phyloP scores from a whole-genome alignment of 1,140 invertebrate species.

The Gryon sp. region DNA sequence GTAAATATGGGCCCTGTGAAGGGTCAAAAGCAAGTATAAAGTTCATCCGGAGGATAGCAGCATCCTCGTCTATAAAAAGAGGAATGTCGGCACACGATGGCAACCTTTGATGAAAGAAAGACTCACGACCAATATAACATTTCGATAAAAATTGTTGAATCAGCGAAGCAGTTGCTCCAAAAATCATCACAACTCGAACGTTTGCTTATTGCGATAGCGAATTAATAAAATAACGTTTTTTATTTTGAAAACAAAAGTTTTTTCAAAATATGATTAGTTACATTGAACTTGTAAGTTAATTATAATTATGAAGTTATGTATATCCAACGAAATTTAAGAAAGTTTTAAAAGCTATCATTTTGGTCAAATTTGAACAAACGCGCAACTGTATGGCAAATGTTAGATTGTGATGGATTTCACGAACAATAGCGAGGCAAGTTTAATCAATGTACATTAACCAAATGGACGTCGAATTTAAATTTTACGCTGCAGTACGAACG shows the following conservation, averaged over 20 bases:
- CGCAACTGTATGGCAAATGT: too few relatives aligned
- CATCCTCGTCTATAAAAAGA: constrained; percentile 54
- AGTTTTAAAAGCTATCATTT: too few relatives aligned
- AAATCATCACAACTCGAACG: too few relatives aligned
- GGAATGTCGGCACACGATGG: constrained; percentile 3
- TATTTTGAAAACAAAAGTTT: too few relatives aligned
- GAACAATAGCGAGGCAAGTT: constrained; percentile 33
- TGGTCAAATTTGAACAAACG: too few relatives aligned
- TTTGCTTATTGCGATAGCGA: too few relatives aligned
- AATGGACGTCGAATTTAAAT: constrained; percentile 42
- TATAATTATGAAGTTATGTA: too few relatives aligned
- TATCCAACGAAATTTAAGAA: too few relatives aligned
- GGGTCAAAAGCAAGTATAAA: constrained; percentile 60
- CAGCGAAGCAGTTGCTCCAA: constrained; percentile 38
- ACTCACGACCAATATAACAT: constrained; percentile 16
- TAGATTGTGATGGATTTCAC: constrained; percentile 26
- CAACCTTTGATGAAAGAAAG: constrained; percentile 36
- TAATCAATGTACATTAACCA: constrained; percentile 50
- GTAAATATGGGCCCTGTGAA: constrained; percentile 62
- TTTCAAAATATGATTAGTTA: too few relatives aligned
- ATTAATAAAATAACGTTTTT: too few relatives aligned
- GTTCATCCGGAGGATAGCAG: constrained; percentile 49
- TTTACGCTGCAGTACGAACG: constrained; percentile 11
- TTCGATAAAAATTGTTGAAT: constrained; percentile 45
- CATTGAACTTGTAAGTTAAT: too few relatives aligned